Base-by-base conservation (phyloP, 2,888 invertebrate species). In the Hemistola chrysoprasaria region DNA sequence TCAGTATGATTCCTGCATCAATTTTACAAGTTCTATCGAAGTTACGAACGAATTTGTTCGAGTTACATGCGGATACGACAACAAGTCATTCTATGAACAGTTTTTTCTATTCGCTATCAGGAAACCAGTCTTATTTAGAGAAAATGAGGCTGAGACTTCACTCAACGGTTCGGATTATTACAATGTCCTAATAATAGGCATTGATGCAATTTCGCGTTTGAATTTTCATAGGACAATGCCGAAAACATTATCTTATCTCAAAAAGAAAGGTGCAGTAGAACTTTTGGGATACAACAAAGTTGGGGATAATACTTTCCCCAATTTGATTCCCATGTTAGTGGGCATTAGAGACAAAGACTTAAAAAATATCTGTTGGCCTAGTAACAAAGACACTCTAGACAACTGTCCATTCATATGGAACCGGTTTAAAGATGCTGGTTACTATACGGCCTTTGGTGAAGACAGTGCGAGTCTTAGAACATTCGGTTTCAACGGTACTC, bases 221-320 rank as follows among this genome's bases (percentile, higher is more conserved):
- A 97, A 97, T 77, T 94, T 97, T 56, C 92, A 95, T 50, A 91
- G 97, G 27, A 95, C 95, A 59, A 94, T 97, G 94, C 94, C 94
- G 0, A 90, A 90, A 61, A 95, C 95, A 0, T 78, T 91, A 8
- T 71, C 86, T 1, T 91, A 90, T 54, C 81, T 96, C 33, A 83
- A 90, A 41, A 75, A 91, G 8, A 81, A 95, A 45, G 90, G 90
- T 7, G 93, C 93, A 23, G 90, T 95, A 33, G 96, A 96, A 69
- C 89, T 98, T 69, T 77, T 94, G 53, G 98, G 98, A 3, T 97
- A 96, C 76, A 97, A 95, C 70, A 98, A 98, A 90, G 95, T 98
- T 5, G 98, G 93, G 1, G 98, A 98, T 75, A 98, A 98, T 74
- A 98, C 98, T 0, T 97, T 95, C 71, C 97, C 97, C 0, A 98